Evolutionary conservation across 1,140 invertebrate species (phyloP).

Genomic region (Coelopa frigida): DNA sequence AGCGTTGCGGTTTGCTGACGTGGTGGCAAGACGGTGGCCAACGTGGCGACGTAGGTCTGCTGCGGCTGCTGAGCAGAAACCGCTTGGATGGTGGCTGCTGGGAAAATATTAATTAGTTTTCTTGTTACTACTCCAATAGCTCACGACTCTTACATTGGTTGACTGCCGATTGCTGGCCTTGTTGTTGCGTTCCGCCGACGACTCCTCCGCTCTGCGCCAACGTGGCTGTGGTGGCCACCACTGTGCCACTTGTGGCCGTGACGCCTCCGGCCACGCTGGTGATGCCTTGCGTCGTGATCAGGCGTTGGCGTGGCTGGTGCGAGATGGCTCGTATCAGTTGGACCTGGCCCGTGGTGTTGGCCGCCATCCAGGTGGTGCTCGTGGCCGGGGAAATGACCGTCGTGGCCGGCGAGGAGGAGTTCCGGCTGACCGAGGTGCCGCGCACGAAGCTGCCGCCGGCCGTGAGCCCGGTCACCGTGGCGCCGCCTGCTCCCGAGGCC

Average conservation of each 20-base stretch:
- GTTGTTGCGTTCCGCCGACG: constrained; percentile 13
- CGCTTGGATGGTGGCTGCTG: constrained; percentile 13
- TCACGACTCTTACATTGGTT: constrained; percentile 14
- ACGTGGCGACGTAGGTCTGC: constrained; percentile 33
- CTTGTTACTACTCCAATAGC: not conserved
- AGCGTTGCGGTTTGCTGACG: constrained; percentile 41
- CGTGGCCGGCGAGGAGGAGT: constrained; percentile 28
- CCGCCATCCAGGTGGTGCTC: constrained; percentile 41
- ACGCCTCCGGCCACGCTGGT: constrained; percentile 3
- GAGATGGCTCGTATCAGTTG: constrained; percentile 38
- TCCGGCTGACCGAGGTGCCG: constrained; percentile 18
- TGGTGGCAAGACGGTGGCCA: constrained; percentile 39
- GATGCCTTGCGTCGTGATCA: constrained; percentile 35
- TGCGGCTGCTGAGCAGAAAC: constrained; percentile 10
- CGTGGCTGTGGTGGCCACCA: constrained; percentile 22
- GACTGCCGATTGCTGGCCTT: constrained; percentile 14
- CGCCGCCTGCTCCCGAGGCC: constrained; percentile 3
- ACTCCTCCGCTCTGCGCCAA: constrained; percentile 2
- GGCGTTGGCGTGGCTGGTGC: constrained; percentile 32
- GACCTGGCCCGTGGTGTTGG: constrained; percentile 27
- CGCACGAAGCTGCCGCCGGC: constrained; percentile 32
- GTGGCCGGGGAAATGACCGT: constrained; percentile 40
- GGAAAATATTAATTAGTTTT: constrained; percentile 3
- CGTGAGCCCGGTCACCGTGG: constrained; percentile 27
- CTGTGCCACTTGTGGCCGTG: constrained; percentile 19